Conservation (phyloP, 2,113 vertebrate genomes). For the Balaeniceps rex region DNA sequence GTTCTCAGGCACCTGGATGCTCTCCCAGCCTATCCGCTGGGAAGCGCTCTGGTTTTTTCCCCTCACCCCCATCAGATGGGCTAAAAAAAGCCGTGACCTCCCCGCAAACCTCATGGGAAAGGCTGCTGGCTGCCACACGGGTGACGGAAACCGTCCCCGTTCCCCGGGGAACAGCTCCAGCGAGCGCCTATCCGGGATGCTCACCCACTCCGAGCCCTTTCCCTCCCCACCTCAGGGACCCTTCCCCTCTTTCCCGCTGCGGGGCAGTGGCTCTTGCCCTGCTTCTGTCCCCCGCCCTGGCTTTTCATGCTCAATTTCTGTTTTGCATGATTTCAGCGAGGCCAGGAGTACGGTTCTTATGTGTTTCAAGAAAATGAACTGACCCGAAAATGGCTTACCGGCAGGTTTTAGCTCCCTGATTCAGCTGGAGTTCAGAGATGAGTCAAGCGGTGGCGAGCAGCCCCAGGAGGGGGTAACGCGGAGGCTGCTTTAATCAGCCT, state of each 20-base stretch:
- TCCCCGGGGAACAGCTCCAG: background rate
- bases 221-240: background rate
- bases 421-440: background rate
- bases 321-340: background rate
- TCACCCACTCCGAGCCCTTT: background rate
- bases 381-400: background rate
- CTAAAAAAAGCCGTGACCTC: background rate
- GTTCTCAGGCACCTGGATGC: background rate
- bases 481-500: background rate
- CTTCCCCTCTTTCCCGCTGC: background rate
- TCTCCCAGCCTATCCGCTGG: background rate
- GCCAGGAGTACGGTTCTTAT: background rate
- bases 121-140: background rate
- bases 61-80: background rate
- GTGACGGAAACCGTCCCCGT: background rate
- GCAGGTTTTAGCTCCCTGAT: background rate
- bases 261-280: rapidly evolving
- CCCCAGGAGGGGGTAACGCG: background rate
- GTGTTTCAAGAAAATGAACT: background rate
- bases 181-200: rapidly evolving
- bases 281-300: rapidly evolving
- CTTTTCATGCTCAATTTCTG: background rate
- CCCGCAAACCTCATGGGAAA: background rate
- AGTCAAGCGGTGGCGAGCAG: background rate
- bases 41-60: rapidly evolving